phyloP scores from a whole-genome alignment of 2,888 invertebrate genomes.

The Drosophila percnosoma region DNA sequence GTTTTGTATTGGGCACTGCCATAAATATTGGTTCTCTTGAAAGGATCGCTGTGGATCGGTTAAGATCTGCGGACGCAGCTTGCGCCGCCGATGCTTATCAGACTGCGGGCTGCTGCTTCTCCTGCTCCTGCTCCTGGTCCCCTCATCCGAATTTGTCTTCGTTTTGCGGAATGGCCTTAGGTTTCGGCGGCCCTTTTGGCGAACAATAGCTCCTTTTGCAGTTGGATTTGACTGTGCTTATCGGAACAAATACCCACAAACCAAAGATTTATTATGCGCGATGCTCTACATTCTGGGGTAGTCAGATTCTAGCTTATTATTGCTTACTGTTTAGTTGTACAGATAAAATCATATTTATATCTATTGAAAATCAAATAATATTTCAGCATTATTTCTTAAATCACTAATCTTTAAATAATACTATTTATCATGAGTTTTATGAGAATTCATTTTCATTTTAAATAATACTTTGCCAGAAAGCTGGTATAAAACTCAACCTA shows the following conservation, averaged over 20 bases:
- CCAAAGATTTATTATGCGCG: conserved; percentile 66
- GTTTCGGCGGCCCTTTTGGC: conserved; percentile 61
- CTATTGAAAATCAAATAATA: background rate
- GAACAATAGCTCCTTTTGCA: conserved; percentile 66
- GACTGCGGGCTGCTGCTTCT: conserved; percentile 18
- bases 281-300: conserved; percentile 54
- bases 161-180: conserved; percentile 22
- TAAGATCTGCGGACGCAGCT: conserved; percentile 59
- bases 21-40: conserved; percentile 65
- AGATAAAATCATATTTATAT: background rate
- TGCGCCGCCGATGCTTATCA: conserved; percentile 73
- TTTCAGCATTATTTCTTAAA: background rate
- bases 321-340: background rate
- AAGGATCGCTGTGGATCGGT: conserved; percentile 48
- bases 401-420: background rate
- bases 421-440: background rate
- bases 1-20: conserved; percentile 44
- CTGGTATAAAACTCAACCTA: background rate
- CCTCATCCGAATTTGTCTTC: conserved; percentile 65
- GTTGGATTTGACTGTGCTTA: conserved; percentile 70
- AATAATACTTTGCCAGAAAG: background rate
- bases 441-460: background rate
- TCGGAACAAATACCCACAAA: conserved; percentile 41
- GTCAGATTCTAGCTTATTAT: background rate
- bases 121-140: conserved; percentile 9